A percentile compares a stretch with the other conserved stretches of the same genome.
Evolutionary conservation across 2,888 invertebrate genomes (phyloP).

Genomic region (Ophion obscuratus): DNA sequence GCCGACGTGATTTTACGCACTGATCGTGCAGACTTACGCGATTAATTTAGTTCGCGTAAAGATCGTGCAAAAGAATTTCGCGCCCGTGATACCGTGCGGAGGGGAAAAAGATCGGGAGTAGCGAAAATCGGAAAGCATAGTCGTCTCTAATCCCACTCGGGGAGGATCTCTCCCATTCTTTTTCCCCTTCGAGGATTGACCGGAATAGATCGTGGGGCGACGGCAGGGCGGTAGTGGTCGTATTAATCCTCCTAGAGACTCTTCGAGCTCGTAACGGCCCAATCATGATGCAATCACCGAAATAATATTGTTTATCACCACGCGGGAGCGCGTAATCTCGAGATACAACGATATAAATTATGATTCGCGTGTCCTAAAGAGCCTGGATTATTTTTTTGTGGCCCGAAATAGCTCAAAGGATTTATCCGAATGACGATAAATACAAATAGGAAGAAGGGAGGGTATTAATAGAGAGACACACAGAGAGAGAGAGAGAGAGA

Average conservation of each 20-base stretch:
- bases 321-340: conserved; percentile 15
- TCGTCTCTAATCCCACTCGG: conserved; percentile 56
- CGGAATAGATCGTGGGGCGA: background rate
- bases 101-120: background rate
- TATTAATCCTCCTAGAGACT: conserved; percentile 55
- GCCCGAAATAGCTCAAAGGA: conserved; percentile 37
- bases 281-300: conserved; percentile 64
- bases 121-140: conserved; percentile 39
- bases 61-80: conserved; percentile 32
- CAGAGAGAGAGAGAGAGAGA: conserved; percentile 13
- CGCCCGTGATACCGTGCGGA: conserved; percentile 23
- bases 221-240: background rate
- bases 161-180: conserved; percentile 45
- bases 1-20: background rate
- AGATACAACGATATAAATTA: conserved; percentile 55
- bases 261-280: conserved; percentile 50
- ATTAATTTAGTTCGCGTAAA: background rate
- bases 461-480: conserved; percentile 39
- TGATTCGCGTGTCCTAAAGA: conserved; percentile 23
- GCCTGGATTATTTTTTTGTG: conserved; percentile 19
- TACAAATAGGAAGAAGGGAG: conserved; percentile 28
- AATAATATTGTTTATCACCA: conserved; percentile 61
- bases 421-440: conserved; percentile 49
- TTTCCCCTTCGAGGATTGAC: conserved; percentile 13
- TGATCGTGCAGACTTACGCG: background rate